These are phyloP conservation scores for Spinus pinus DNA, from an alignment of 2,797 vertebrate species.

Conservation along the genomic window DNA sequence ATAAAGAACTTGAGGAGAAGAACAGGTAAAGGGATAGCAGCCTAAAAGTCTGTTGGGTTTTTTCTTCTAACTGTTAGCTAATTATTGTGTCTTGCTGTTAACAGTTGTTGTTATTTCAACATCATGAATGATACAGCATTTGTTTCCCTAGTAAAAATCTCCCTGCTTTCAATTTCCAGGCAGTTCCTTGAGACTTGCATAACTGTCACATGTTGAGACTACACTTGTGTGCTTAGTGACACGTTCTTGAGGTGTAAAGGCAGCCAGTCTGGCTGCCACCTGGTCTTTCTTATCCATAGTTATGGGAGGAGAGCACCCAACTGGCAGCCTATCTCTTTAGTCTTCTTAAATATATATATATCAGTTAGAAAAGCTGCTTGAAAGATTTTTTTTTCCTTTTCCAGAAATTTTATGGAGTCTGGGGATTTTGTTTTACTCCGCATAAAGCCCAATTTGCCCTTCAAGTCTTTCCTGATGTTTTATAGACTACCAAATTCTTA, in stretches of 20 bases:
- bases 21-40: slow-evolving; percentile 83
- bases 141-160: background rate
- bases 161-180: background rate
- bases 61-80: background rate
- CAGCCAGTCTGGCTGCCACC: background rate
- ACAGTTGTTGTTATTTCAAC: background rate
- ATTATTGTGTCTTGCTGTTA: background rate
- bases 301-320: background rate
- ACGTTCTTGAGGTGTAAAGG: background rate
- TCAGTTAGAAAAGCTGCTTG: background rate
- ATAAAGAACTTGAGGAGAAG: slow-evolving; percentile 98
- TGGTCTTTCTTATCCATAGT: background rate
- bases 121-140: background rate
- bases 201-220: slow-evolving; percentile 9
- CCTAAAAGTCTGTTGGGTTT: background rate
- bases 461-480: background rate
- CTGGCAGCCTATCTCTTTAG: background rate
- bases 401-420: background rate
- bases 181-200: background rate
- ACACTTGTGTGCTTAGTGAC: background rate
- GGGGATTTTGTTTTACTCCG: background rate
- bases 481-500: background rate
- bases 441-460: background rate
- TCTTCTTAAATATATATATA: background rate
- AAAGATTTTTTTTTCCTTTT: background rate